These are phyloP conservation scores for Theropithecus gelada DNA, from an alignment of 2,113 vertebrate genomes.

Conservation along the genomic window DNA sequence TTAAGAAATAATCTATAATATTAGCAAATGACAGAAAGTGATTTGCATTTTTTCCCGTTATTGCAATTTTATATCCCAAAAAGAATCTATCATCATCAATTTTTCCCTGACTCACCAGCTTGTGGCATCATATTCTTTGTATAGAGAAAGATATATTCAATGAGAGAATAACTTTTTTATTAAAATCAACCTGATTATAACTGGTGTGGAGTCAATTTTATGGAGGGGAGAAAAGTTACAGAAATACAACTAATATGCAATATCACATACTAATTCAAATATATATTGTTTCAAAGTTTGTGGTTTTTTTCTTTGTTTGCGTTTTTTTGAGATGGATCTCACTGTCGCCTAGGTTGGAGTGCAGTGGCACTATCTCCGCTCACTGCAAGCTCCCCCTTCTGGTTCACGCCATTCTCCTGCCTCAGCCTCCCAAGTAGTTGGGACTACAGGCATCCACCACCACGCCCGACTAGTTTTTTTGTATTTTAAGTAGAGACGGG, in stretches of 20 bases:
- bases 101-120: not conserved
- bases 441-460: no score
- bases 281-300: not conserved
- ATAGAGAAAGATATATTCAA: not conserved
- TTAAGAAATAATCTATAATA: not conserved
- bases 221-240: not conserved
- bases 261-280: not conserved
- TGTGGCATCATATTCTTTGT: not conserved
- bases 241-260: not conserved
- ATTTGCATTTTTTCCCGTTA: not conserved
- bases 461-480: fast-evolving
- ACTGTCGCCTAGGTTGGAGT: no score
- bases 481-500: no score
- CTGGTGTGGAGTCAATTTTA: not conserved
- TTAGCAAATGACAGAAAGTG: not conserved
- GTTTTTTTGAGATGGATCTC: no score
- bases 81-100: not conserved
- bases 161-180: not conserved
- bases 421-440: no score
- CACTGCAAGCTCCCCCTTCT: no score
- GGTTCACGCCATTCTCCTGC: no score
- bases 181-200: not conserved
- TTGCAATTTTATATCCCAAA: not conserved
- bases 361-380: no score
- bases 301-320: not conserved